These are phyloP conservation scores for Brenthis hecate DNA, from an alignment of 2,888 invertebrate genomes.

Conservation along the genomic window DNA sequence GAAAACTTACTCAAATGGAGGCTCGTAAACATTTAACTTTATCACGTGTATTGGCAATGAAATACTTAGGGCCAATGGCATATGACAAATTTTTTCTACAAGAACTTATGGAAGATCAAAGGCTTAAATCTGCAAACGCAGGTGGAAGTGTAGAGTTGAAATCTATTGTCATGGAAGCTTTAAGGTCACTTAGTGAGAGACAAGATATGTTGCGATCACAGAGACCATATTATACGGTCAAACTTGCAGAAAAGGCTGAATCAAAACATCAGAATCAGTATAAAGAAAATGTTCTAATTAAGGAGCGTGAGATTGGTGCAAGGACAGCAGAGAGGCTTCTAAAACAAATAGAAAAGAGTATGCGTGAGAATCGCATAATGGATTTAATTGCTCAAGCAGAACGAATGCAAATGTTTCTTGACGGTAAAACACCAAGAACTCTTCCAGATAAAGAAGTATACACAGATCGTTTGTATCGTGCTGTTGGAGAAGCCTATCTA, in stretches of 20 bases:
- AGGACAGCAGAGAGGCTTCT: constrained; percentile 64
- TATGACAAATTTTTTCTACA: constrained; percentile 75
- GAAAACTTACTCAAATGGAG: constrained; percentile 72
- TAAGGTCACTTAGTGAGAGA: constrained; percentile 64
- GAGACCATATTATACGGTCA: constrained; percentile 72
- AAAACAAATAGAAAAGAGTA: constrained; percentile 62
- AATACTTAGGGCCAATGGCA: constrained; percentile 77
- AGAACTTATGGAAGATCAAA: constrained; percentile 59
- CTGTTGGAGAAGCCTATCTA: constrained; percentile 72
- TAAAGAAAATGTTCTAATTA: constrained; percentile 60
- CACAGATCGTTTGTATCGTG: constrained; percentile 68
- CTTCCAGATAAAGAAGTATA: constrained; percentile 71
- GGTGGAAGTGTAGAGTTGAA: constrained; percentile 59
- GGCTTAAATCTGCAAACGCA: constrained; percentile 68
- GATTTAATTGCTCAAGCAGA: constrained; percentile 71
- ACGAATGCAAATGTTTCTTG: constrained; percentile 74
- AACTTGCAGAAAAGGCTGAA: constrained; percentile 69
- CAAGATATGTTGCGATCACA: constrained; percentile 74
- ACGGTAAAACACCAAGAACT: constrained; percentile 66
- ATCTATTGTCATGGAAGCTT: constrained; percentile 58
- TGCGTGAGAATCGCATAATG: constrained; percentile 63
- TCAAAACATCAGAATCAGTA: constrained; percentile 69
- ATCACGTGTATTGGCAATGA: constrained; percentile 73
- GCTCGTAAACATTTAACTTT: constrained; percentile 65
- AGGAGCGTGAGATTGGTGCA: constrained; percentile 68